Conservation (phyloP, 2,797 vertebrate genomes). For the Hirundo rustica region DNA sequence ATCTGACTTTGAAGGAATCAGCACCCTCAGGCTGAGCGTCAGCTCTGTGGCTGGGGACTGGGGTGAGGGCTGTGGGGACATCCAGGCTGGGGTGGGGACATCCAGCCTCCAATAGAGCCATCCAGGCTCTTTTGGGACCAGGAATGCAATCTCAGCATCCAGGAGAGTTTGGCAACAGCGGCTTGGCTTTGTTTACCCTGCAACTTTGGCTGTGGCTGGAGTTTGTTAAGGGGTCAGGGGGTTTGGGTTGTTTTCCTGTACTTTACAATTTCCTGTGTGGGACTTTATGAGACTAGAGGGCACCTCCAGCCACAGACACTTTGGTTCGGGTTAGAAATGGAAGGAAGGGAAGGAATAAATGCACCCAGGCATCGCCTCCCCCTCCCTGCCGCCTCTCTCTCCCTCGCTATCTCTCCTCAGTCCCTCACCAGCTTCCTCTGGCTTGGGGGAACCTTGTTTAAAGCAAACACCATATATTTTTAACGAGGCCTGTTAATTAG, state of each 20-base stretch:
- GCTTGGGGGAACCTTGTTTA: neutral
- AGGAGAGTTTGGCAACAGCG: accelerated
- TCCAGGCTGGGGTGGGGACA: neutral
- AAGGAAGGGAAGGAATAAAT: neutral
- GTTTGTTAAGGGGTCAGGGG: conserved; percentile 51
- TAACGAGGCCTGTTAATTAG: conserved; percentile 56
- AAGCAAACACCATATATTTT: conserved; percentile 44
- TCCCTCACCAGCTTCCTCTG: conserved; percentile 25
- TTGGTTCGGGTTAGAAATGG: neutral
- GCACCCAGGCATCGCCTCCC: neutral
- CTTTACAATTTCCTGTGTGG: conserved; percentile 63
- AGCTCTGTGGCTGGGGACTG: neutral
- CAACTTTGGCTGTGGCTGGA: neutral
- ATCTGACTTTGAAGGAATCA: neutral
- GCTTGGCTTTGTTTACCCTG: conserved; percentile 34
- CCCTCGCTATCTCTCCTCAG: neutral
- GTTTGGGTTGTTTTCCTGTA: conserved; percentile 45
- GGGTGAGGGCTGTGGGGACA: neutral
- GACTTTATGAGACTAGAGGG: conserved; percentile 50
- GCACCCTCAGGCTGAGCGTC: neutral
- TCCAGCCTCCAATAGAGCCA: accelerated
- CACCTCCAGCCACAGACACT: conserved; percentile 44
- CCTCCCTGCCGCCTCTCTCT: neutral
- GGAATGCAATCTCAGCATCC: neutral
- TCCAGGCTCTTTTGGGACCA: accelerated